These are phyloP conservation scores for Chascanopsetta lugubris DNA, from an alignment of 2,113 vertebrate genomes.

Conservation along the genomic window DNA sequence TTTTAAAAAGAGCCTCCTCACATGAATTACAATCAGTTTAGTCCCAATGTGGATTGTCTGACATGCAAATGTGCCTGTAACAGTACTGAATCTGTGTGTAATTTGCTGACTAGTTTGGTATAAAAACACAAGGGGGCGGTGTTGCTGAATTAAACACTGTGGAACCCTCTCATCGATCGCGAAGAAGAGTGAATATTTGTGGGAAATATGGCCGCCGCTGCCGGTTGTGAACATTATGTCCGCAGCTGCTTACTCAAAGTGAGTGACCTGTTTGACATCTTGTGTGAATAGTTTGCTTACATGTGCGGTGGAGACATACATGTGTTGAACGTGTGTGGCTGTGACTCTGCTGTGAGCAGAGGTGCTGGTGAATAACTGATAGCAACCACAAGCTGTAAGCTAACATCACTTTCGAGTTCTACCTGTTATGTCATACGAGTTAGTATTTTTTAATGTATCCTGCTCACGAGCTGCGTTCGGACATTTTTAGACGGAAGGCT, in stretches of 20 bases:
- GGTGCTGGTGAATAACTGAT: neutral
- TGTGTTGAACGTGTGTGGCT: neutral
- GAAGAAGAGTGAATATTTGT: conserved; percentile 8
- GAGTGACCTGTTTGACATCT: conserved; percentile 33
- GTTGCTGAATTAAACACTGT: neutral
- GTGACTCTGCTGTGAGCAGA: neutral
- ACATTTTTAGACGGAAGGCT: fast-evolving
- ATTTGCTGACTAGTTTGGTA: too few species aligned
- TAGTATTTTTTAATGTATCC: too few species aligned
- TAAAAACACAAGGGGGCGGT: neutral
- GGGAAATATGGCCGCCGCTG: conserved; percentile 72
- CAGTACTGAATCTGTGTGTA: too few species aligned
- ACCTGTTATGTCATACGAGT: neutral
- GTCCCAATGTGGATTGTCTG: too few species aligned
- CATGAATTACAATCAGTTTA: too few species aligned
- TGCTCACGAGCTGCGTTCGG: too few species aligned
- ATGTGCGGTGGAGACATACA: neutral
- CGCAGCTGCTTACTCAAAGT: conserved; percentile 82
- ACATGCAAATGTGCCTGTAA: too few species aligned
- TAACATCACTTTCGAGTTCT: neutral
- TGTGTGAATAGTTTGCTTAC: neutral
- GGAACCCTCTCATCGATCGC: fast-evolving
- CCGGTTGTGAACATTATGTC: conserved; percentile 81
- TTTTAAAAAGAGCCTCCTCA: too few species aligned
- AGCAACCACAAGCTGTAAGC: neutral